These are phyloP conservation scores for Zosterops borbonicus DNA, from an alignment of 2,113 vertebrate genomes.

Conservation along the genomic window DNA sequence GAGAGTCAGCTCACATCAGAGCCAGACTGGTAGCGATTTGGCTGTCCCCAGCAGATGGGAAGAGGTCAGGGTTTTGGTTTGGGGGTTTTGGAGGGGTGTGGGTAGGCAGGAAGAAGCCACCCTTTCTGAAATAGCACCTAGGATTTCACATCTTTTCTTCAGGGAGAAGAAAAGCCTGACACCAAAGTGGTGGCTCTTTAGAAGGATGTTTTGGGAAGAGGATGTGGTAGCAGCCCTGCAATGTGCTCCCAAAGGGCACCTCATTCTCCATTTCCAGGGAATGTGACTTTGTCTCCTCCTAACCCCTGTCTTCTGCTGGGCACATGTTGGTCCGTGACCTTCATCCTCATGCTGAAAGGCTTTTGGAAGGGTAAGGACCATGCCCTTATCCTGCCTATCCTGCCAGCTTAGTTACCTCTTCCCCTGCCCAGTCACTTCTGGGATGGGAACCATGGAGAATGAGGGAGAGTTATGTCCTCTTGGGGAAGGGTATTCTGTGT, in stretches of 20 bases:
- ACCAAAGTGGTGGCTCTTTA: background rate
- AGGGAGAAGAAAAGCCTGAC: background rate
- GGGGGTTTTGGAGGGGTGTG: background rate
- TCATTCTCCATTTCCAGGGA: background rate
- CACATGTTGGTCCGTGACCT: background rate
- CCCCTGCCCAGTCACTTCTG: background rate
- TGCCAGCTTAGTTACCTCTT: background rate
- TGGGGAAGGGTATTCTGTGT: background rate
- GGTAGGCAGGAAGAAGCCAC: background rate
- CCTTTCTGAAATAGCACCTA: background rate
- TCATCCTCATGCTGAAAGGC: background rate
- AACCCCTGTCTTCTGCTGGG: background rate
- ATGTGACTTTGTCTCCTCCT: background rate
- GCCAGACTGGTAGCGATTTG: background rate
- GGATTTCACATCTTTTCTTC: background rate
- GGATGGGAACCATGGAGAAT: background rate
- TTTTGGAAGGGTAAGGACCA: background rate
- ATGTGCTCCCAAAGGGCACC: background rate
- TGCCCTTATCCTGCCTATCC: background rate
- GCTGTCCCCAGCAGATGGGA: background rate
- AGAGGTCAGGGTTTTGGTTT: background rate
- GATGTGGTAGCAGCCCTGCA: rapidly evolving
- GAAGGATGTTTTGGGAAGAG: background rate
- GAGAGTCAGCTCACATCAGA: background rate
- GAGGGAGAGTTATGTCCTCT: background rate